phyloP scores from a whole-genome alignment of 2,888 invertebrate genomes.

The Drosophila mercatorum region DNA sequence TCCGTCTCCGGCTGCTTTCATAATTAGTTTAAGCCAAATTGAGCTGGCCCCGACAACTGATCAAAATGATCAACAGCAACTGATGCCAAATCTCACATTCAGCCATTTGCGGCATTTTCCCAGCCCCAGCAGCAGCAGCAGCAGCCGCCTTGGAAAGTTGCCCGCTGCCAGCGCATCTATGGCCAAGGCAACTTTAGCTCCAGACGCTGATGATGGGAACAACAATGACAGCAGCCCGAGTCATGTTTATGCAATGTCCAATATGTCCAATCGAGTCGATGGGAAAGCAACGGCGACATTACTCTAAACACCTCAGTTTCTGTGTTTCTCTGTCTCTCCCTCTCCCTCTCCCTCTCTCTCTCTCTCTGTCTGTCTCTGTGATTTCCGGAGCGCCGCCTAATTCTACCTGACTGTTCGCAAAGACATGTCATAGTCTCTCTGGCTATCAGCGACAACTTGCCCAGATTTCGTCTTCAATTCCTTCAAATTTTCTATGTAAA shows the following conservation, averaged over 20 bases:
- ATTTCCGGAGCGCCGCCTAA: constrained; percentile 50
- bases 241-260: constrained; percentile 73
- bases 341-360: neutral
- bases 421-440: neutral
- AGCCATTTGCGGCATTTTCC: constrained; percentile 74
- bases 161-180: constrained; percentile 50
- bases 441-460: neutral
- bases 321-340: neutral
- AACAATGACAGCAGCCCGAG: constrained; percentile 57
- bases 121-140: constrained; percentile 42
- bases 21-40: constrained; percentile 70
- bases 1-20: constrained; percentile 54
- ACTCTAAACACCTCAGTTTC: constrained; percentile 15
- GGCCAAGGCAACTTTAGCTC: constrained; percentile 51
- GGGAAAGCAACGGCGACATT: constrained; percentile 53
- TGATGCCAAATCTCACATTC: constrained; percentile 38
- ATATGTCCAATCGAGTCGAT: constrained; percentile 59
- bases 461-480: neutral
- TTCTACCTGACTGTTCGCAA: constrained; percentile 42
- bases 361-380: neutral
- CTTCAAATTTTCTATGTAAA: neutral
- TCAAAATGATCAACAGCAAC: constrained; percentile 30
- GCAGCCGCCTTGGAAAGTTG: constrained; percentile 62
- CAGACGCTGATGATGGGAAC: constrained; percentile 52
- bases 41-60: constrained; percentile 35